Percentiles rank a stretch among this genome's conserved stretches.
phyloP scores from a whole-genome alignment of 2,888 invertebrate genomes.

The Melanargia galathea region DNA sequence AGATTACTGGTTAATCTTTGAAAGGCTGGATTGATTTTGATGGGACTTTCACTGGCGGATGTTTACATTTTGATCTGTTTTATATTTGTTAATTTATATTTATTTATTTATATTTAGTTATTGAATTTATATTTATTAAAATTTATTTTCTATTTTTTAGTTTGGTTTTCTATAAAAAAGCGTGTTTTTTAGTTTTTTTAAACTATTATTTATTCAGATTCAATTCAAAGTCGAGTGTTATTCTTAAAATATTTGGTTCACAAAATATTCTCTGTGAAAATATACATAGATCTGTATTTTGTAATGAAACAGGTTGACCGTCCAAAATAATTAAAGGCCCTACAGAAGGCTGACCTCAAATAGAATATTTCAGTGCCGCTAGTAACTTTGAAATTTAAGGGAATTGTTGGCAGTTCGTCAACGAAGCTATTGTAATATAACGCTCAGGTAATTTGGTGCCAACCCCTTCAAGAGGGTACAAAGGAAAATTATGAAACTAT shows the following conservation, averaged over 20 bases:
- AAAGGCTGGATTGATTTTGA: too few relatives aligned
- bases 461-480: slow-evolving; percentile 5
- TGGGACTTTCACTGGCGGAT: too few relatives aligned
- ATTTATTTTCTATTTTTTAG: too few relatives aligned
- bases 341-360: not conserved
- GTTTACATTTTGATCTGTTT: too few relatives aligned
- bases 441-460: slow-evolving; percentile 8
- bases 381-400: slow-evolving; percentile 1
- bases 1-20: too few relatives aligned
- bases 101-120: too few relatives aligned
- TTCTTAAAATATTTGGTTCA: not conserved
- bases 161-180: too few relatives aligned
- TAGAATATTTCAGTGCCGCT: slow-evolving; percentile 13
- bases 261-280: not conserved
- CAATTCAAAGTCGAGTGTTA: too few relatives aligned
- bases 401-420: slow-evolving; percentile 6
- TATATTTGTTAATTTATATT: too few relatives aligned
- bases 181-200: too few relatives aligned
- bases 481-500: not conserved
- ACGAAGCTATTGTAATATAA: slow-evolving; percentile 4
- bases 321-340: not conserved
- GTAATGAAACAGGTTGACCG: not conserved
- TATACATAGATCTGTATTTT: not conserved
- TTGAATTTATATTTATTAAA: too few relatives aligned
- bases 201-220: too few relatives aligned